Evolutionary conservation across 2,888 invertebrate species (phyloP).

Genomic region (Autographa pulchrina): DNA sequence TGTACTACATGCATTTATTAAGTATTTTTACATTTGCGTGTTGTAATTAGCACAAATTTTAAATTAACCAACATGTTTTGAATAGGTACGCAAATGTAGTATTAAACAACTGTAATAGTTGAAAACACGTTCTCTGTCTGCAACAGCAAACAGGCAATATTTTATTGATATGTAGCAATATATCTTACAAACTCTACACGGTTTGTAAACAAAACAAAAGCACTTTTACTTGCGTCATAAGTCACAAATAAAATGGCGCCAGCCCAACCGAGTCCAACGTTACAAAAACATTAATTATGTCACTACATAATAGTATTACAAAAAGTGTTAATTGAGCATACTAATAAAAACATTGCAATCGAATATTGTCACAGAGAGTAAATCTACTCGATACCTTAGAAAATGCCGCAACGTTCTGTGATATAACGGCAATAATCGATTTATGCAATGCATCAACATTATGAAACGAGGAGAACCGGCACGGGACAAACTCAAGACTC

Average conservation of each 20-base stretch:
- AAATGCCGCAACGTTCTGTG: conserved; percentile 60
- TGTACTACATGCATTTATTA: background rate
- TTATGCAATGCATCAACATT: conserved; percentile 67
- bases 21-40: conserved; percentile 7
- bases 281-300: conserved; percentile 31
- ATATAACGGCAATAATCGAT: conserved; percentile 65
- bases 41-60: conserved; percentile 12
- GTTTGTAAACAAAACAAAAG: conserved; percentile 49
- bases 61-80: conserved; percentile 13
- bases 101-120: conserved; percentile 7
- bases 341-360: conserved; percentile 19
- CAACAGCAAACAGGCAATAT: conserved; percentile 17
- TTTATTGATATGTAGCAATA: conserved; percentile 38
- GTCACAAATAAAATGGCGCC: conserved; percentile 44
- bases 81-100: conserved; percentile 10
- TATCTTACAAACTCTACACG: conserved; percentile 37
- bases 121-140: conserved; percentile 2
- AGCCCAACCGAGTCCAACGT: conserved; percentile 19
- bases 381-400: conserved; percentile 40
- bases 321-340: conserved; percentile 23
- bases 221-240: conserved; percentile 42
- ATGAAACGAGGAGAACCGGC: conserved; percentile 57
- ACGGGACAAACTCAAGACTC: conserved; percentile 55
- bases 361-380: conserved; percentile 26
- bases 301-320: conserved; percentile 13